Evolutionary conservation across 2,888 invertebrate genomes (phyloP).

Genomic region (Mythimna vitellina): DNA sequence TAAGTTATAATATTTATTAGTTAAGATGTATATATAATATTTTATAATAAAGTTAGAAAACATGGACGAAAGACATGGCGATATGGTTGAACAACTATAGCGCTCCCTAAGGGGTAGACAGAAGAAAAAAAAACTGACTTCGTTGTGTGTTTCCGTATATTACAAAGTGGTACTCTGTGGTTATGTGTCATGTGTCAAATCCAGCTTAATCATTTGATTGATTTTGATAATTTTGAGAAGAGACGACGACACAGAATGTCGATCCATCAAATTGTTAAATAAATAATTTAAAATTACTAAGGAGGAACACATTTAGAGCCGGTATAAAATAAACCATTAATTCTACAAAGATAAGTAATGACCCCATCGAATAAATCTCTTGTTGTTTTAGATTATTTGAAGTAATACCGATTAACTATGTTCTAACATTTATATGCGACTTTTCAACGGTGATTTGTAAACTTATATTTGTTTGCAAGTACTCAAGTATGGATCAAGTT

Average conservation of each 20-base stretch:
- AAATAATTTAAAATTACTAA: neutral
- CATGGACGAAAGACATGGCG: no score
- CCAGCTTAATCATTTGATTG: neutral
- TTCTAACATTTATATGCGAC: constrained; percentile 1
- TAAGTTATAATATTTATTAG: no score
- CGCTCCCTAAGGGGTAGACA: no score
- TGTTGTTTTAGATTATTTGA: constrained; percentile 1
- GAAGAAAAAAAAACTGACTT: no score
- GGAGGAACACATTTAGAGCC: constrained; percentile 6
- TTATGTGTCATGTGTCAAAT: neutral
- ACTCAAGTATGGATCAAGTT: constrained; percentile 71
- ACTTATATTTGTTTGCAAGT: neutral
- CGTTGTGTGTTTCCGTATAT: no score
- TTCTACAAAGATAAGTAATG: neutral
- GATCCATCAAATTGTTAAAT: neutral
- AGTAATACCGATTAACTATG: constrained; percentile 13
- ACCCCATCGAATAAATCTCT: neutral
- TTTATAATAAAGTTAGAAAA: no score
- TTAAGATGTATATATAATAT: no score
- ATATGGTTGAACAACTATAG: no score
- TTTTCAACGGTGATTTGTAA: constrained; percentile 13
- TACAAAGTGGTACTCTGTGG: no score
- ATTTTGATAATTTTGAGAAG: constrained; percentile 1
- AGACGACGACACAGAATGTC: neutral
- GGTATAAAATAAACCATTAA: neutral